Base-by-base conservation (phyloP, 2,888 invertebrate species). In the Drosophila robusta region DNA sequence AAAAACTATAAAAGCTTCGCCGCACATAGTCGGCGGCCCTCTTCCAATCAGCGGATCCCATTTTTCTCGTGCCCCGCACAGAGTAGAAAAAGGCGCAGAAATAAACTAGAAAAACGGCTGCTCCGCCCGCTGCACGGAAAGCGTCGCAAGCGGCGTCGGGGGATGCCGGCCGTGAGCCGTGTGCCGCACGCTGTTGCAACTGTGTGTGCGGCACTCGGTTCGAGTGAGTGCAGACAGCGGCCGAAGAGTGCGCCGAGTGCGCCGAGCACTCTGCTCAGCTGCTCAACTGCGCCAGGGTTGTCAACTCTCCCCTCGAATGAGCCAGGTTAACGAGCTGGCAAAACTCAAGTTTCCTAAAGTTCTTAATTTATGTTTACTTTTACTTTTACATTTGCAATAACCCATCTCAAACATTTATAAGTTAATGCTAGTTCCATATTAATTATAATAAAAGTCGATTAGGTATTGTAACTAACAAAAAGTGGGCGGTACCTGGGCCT, bases 101-200 rank as follows among this genome's bases (percentile, higher is more conserved):
- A 81, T 84, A 79, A 79, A 89, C 87, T 88, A 90, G 84, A 87
- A 90, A 85, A 85, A 78, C 73, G 74, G 52, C 87, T 87, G 90
- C 90, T 89, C 90, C 90, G 90, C 90, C 90, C 78, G 90, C 82
- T 77, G 65, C 68, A 71, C 61, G 56, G 55, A 42, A 11, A n/a
- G n/a, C 22, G 41, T 22, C 50, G 39, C 58, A 54, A 50, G 16
- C 24, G 45, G 49, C 26, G 34, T 29, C 18, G 12, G 57, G 38
- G 42, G 46, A 39, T 61, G 49, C 56, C 8, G 1, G 26, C 26
- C 1, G 42, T 50, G 41, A 11, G 9, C 41, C 14, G n/a, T 47
- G 26, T 26, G 52, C 29, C 22, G 52, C 32, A n/a, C 39, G 24
- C 24, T 5, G 41, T 24, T 70, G 69, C 50, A 54, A n/a, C 41